Evolutionary conservation across 2,113 vertebrate species (phyloP).

Genomic region (Baryphthengus martii): DNA sequence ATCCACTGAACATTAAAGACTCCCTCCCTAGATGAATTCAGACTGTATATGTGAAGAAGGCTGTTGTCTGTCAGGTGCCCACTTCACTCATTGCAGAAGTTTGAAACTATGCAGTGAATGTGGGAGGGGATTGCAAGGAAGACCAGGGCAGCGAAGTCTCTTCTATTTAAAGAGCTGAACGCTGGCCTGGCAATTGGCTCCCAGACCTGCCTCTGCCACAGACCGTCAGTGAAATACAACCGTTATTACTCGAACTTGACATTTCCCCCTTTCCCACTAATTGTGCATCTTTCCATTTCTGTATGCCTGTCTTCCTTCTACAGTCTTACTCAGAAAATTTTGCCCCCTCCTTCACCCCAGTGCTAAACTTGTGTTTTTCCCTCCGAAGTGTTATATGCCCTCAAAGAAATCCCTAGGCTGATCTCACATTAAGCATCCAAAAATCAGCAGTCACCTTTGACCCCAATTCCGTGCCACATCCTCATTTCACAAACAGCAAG

Average conservation of each 20-base stretch:
- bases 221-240: neutral
- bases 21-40: neutral
- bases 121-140: constrained; percentile 31
- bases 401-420: neutral
- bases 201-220: neutral
- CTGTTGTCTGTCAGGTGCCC: constrained; percentile 45
- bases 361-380: neutral
- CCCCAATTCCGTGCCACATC: neutral
- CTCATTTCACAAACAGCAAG: neutral
- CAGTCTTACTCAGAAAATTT: neutral
- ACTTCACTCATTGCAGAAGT: constrained; percentile 53
- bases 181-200: neutral
- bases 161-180: constrained; percentile 49
- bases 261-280: neutral
- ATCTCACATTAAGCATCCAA: neutral
- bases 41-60: neutral
- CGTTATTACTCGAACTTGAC: neutral
- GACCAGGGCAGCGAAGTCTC: neutral
- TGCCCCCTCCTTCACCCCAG: neutral
- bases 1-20: neutral
- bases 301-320: neutral
- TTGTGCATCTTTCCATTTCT: neutral
- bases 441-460: neutral
- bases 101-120: constrained; percentile 53
- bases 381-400: neutral